Conservation (phyloP, 1,140 invertebrate genomes). For the Daktulosphaira vitifoliae region DNA sequence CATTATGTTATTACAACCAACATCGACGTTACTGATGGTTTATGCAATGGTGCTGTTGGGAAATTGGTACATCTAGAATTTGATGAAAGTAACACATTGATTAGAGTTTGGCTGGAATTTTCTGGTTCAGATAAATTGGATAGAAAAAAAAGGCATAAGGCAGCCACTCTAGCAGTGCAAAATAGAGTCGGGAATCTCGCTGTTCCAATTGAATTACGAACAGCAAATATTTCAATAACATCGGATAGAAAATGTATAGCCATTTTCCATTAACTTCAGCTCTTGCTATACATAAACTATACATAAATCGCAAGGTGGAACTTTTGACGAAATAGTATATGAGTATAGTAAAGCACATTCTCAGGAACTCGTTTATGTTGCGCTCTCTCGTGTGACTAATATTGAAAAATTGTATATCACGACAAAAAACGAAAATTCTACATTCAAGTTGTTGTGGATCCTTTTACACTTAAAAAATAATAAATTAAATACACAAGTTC, state of each 20-base stretch:
- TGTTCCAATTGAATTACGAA: background rate
- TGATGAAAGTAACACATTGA: background rate
- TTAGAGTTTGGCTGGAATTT: background rate
- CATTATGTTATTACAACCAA: background rate
- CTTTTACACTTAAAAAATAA: background rate
- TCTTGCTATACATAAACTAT: slow-evolving; percentile 40
- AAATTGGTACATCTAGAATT: background rate
- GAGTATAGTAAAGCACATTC: slow-evolving; percentile 39
- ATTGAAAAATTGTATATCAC: slow-evolving; percentile 38
- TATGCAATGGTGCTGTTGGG: background rate
- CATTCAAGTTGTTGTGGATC: no score
- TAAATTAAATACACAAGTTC: no score
- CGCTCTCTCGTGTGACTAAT: slow-evolving; percentile 41
- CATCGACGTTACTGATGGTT: background rate
- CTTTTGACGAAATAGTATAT: slow-evolving; percentile 41
- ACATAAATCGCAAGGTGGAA: slow-evolving; percentile 42
- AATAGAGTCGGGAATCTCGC: background rate
- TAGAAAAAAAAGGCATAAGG: background rate
- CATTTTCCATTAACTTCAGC: slow-evolving; percentile 40
- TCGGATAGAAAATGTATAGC: no score
- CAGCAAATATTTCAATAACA: background rate
- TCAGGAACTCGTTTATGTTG: slow-evolving; percentile 41
- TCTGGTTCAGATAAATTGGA: background rate
- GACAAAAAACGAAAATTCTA: background rate
- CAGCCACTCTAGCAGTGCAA: background rate